Percentiles rank a stretch among this genome's conserved stretches.
phyloP scores from a whole-genome alignment of 1,140 invertebrate species.

The Drosophila triauraria region DNA sequence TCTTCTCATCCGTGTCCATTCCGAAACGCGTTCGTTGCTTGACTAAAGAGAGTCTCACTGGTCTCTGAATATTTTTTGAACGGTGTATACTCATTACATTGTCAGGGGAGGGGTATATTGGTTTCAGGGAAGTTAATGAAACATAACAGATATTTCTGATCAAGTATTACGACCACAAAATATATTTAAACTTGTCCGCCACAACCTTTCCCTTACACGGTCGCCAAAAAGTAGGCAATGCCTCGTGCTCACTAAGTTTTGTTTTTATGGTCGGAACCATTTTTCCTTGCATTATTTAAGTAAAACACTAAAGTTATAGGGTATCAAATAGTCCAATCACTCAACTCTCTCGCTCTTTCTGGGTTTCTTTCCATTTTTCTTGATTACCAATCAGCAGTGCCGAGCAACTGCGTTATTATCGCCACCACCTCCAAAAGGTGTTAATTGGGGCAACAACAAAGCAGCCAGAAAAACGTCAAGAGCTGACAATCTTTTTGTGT shows the following conservation, averaged over 20 bases:
- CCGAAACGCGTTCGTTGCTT: constrained; percentile 47
- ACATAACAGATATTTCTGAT: no score
- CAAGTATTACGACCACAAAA: neutral
- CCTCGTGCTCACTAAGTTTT: neutral
- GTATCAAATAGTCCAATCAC: neutral
- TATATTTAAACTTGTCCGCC: neutral
- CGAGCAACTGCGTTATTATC: constrained; percentile 71
- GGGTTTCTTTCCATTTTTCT: constrained; percentile 18
- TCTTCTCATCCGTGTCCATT: constrained; percentile 72
- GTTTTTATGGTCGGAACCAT: neutral
- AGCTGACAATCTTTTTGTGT: constrained; percentile 46
- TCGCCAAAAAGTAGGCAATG: neutral
- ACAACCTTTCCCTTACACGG: neutral
- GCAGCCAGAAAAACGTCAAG: constrained; percentile 25
- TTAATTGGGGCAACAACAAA: constrained; percentile 71
- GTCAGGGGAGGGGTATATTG: neutral
- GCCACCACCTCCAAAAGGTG: constrained; percentile 70
- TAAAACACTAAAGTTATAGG: neutral
- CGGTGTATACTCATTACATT: neutral
- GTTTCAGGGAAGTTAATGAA: no score
- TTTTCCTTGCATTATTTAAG: neutral
- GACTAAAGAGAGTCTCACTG: constrained; percentile 50
- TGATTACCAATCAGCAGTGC: constrained; percentile 57
- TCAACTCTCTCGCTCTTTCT: neutral
- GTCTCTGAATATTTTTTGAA: constrained; percentile 10